Conservation (phyloP, 2,888 invertebrate species). For the Barypeithes pellucidus region DNA sequence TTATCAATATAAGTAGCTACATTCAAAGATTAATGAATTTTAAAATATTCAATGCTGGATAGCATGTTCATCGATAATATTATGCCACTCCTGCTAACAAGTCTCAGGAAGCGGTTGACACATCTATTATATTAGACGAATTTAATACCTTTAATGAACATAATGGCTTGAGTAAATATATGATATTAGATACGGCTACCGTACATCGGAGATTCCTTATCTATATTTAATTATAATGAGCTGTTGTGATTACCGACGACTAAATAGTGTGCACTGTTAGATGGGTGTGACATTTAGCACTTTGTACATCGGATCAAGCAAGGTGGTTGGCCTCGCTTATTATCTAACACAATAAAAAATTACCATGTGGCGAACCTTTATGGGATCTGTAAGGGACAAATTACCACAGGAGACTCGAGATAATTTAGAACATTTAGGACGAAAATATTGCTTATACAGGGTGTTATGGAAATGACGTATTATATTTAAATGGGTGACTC, state of each 20-base stretch:
- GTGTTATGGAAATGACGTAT: too few species aligned
- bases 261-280: slow-evolving; percentile 5
- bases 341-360: too few species aligned
- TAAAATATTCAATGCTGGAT: slow-evolving; percentile 33
- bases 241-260: neutral
- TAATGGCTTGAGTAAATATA: slow-evolving; percentile 20
- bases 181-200: slow-evolving; percentile 28
- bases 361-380: too few species aligned
- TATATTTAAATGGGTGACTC: too few species aligned
- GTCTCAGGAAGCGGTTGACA: slow-evolving; percentile 30
- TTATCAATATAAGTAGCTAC: slow-evolving; percentile 42
- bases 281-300: neutral
- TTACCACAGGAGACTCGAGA: too few species aligned
- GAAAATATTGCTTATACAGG: too few species aligned
- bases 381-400: too few species aligned
- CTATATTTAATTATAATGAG: slow-evolving; percentile 27
- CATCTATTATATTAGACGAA: slow-evolving; percentile 24
- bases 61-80: slow-evolving; percentile 14
- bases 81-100: slow-evolving; percentile 29
- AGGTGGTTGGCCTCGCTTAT: too few species aligned
- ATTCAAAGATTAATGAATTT: slow-evolving; percentile 32
- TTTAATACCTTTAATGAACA: slow-evolving; percentile 21
- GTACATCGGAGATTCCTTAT: slow-evolving; percentile 12
- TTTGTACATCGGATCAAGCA: neutral
- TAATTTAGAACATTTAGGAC: too few species aligned